These are phyloP conservation scores for Ectobius pallidus DNA, from an alignment of 2,888 invertebrate species.

Conservation along the genomic window DNA sequence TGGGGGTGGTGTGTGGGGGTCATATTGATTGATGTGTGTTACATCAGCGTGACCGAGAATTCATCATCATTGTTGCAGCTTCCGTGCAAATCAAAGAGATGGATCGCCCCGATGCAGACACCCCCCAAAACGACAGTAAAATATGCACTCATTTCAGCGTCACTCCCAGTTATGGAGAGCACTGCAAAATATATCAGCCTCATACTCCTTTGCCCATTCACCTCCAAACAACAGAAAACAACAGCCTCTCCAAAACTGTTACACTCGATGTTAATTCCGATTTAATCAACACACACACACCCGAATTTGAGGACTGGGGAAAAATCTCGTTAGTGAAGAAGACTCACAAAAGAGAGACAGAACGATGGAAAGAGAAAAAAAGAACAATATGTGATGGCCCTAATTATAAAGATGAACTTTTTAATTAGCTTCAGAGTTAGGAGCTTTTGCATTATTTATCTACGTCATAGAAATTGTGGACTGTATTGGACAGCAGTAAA, in stretches of 20 bases:
- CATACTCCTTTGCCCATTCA: not conserved
- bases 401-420: constrained; percentile 42
- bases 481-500: constrained; percentile 20
- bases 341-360: constrained; percentile 19
- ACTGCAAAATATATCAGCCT: constrained; percentile 1
- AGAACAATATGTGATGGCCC: constrained; percentile 21
- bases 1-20: not conserved
- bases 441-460: constrained; percentile 36
- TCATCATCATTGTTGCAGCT: constrained; percentile 39
- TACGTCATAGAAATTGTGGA: constrained; percentile 35
- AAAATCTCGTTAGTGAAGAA: constrained; percentile 28
- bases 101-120: constrained; percentile 35
- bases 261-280: constrained; percentile 28
- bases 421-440: constrained; percentile 39
- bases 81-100: constrained; percentile 43
- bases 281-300: not conserved
- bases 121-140: constrained; percentile 37
- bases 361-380: constrained; percentile 5
- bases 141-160: constrained; percentile 39
- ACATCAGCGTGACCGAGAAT: constrained; percentile 36
- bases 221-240: constrained; percentile 1
- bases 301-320: too few species aligned
- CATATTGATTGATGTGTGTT: constrained; percentile 34
- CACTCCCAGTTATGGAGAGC: constrained; percentile 15
- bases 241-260: constrained; percentile 18